Base-by-base conservation (phyloP, 2,113 vertebrate species). In the Galemys pyrenaicus region DNA sequence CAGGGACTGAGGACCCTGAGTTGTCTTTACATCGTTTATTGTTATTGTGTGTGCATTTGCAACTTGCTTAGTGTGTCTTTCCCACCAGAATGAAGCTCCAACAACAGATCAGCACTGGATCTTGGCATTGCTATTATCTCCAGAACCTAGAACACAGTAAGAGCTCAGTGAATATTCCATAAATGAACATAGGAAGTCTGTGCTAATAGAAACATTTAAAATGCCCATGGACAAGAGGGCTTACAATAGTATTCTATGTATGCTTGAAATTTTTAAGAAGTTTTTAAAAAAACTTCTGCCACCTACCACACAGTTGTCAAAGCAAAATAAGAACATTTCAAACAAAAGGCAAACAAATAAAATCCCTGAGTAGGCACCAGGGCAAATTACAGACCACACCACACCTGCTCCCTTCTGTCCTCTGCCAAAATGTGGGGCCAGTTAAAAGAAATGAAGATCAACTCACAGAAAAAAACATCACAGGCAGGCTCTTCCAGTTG, bases 321-420 rank as follows among this genome's bases (percentile, higher is more conserved):
- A 94, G 30, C 17, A 85, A 94, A 92, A 81, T 51, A 56, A 78
- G 92, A 90, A 65, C 37, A 93, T 78, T 70, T 90, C n/a, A 89
- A 70, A 62, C 9, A 80, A 74, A 94, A 82, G 56, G 3, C 49
- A 92, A 80, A 7, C 56, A 84, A 71, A 77, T 4, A 26, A 79
- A 80, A 89, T 20, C 32, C 39, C 20, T 24, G 15, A 26, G 22
- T 28, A 35, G 11, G 75, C 7, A 70, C 44, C 10, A 60, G 24
- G 49, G 32, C 56, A 75, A 75, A 87, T 44, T 37, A 28, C 15
- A 83, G 64, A 68, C 11, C 9, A 0, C 35, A 17, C 1, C 30
- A 56, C 4, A 39, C 26, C 60, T 26, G 7, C 30, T 30, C 3
- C 16, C 5, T 13, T 56, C 6, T 8, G 15, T 92, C n/a, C 49